These are phyloP conservation scores for Lontra canadensis DNA, from an alignment of 2,113 vertebrate genomes.

Conservation along the genomic window DNA sequence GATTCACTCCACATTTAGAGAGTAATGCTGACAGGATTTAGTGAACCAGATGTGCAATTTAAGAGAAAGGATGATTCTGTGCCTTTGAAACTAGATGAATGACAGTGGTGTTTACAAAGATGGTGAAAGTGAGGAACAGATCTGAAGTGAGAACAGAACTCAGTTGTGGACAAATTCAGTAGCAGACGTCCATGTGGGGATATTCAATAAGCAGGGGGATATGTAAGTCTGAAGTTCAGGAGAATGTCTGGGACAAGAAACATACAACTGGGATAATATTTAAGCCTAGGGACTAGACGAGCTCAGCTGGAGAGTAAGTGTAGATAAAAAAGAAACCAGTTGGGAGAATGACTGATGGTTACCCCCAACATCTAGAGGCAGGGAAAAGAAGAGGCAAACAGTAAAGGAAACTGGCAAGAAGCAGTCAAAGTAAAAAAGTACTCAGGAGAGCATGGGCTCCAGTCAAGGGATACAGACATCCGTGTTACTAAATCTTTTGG, in stretches of 20 bases:
- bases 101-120: background rate
- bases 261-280: background rate
- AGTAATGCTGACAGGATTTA: background rate
- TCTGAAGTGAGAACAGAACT: background rate
- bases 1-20: background rate
- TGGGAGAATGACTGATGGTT: background rate
- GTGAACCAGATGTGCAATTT: background rate
- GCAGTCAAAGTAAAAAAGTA: background rate
- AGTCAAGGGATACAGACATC: background rate
- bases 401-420: background rate
- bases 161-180: background rate
- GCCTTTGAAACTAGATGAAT: background rate
- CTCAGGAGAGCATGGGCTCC: background rate
- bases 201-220: background rate
- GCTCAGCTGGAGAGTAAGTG: background rate
- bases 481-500: background rate
- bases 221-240: background rate
- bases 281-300: background rate
- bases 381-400: background rate
- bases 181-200: background rate
- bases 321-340: background rate
- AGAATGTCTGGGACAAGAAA: background rate
- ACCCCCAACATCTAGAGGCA: background rate
- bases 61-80: background rate
- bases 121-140: background rate